Conservation (phyloP, 2,113 vertebrate species). For the Mastomys natalensis region DNA sequence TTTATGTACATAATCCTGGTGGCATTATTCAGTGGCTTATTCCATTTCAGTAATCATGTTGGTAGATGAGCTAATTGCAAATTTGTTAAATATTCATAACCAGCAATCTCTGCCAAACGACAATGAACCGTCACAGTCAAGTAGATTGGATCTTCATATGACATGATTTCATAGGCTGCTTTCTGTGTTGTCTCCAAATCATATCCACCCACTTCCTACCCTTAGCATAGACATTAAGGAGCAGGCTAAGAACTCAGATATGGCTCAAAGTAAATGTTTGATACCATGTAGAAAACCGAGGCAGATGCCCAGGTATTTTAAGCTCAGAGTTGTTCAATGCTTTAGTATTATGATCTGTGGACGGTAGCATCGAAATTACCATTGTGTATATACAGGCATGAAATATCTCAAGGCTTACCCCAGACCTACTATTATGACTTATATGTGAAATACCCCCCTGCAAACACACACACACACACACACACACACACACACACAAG, state of each 20-base stretch:
- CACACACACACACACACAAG: no score
- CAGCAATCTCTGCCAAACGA: constrained; percentile 76
- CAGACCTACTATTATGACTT: not conserved
- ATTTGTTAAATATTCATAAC: constrained; percentile 82
- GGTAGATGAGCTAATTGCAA: constrained; percentile 80
- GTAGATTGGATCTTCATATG: constrained; percentile 42
- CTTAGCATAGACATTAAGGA: not conserved
- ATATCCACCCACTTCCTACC: not conserved
- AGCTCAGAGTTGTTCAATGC: not conserved
- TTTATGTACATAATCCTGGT: constrained; percentile 73
- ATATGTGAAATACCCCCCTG: not conserved
- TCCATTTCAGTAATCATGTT: constrained; percentile 77
- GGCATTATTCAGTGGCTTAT: constrained; percentile 71
- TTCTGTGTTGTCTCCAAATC: constrained; percentile 1
- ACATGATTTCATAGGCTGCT: constrained; percentile 42
- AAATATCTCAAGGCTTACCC: not conserved
- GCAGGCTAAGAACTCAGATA: not conserved
- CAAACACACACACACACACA: no score
- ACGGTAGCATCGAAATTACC: not conserved
- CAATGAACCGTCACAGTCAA: constrained; percentile 69
- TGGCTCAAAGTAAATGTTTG: not conserved
- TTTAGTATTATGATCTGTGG: not conserved
- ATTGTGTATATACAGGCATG: not conserved
- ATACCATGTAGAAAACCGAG: not conserved
- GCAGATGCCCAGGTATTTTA: not conserved